Base-by-base conservation (phyloP, 2,888 invertebrate species). In the Agrotis puta region DNA sequence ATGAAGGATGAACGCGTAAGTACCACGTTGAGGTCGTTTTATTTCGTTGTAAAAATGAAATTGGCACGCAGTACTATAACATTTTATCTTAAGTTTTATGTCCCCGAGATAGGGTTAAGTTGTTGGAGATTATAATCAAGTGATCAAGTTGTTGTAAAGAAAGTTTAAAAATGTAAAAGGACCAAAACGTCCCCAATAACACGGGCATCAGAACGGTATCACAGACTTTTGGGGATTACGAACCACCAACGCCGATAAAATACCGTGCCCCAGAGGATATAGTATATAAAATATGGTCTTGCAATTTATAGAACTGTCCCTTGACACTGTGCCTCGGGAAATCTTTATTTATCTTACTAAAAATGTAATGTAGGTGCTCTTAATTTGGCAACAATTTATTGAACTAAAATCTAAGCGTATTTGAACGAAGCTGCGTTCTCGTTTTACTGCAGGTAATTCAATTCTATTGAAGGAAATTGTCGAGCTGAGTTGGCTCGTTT, bases 231-330 rank as follows among this genome's bases (percentile, higher is more conserved):
- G 58, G 75, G 78, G 64, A 81, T 78, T 84, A 65, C 65, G 56
- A 62, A 62, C 58, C 72, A 72, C 63, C 50, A 53, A 45, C 51
- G 57, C 59, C 71, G 73, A 76, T 79, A 81, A 74, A 82, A 70
- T 66, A 54, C 51, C 64, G 43, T 68, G 63, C 64, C 53, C n/a
- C 62, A 39, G 48, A 56, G 67, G 68, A 70, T 77, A 64, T 66
- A 64, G 57, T 67, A 69, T 22, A 67, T 68, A 63, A 81, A 77
- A 61, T 66, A 82, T 54, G 22, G 54, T 16, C 48, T 64, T 62
- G 22, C 54, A 56, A 66, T 82, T 61, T 69, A 54, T 53, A 62
- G 56, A 66, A 64, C 33, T 51, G 56, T 70, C 53, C 69, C 69
- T 64, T 22, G 64, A 58, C 57, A 33, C 54, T 24, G 58, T 51